Conservation (phyloP, 1,140 invertebrate genomes). For the Lasioglossum albipes region DNA sequence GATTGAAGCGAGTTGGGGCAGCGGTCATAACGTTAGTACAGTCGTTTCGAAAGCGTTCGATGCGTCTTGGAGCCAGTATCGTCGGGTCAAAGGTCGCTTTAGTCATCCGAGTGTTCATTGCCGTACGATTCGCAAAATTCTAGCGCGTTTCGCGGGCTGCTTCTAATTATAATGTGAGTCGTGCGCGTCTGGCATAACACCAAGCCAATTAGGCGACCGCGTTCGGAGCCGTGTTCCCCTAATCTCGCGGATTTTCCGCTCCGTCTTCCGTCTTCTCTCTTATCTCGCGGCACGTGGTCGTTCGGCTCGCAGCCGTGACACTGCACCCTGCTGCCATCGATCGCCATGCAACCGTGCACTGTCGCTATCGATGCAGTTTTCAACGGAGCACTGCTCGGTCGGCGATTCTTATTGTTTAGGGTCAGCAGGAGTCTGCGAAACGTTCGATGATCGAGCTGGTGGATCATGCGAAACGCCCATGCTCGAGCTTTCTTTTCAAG, state of each 20-base stretch:
- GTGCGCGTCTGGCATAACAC: slow-evolving; percentile 67
- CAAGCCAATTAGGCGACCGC: slow-evolving; percentile 54
- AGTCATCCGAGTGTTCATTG: not conserved
- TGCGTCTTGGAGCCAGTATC: not conserved
- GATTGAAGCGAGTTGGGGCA: too few species aligned
- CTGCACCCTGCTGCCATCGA: slow-evolving; percentile 29
- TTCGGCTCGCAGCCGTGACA: slow-evolving; percentile 34
- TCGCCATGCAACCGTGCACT: not conserved
- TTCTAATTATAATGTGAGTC: slow-evolving; percentile 67
- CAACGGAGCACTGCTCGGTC: not conserved
- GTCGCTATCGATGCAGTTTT: not conserved
- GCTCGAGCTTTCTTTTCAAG: too few species aligned
- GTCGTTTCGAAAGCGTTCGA: too few species aligned
- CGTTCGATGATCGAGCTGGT: too few species aligned
- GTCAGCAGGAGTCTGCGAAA: too few species aligned
- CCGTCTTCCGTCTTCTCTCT: not conserved
- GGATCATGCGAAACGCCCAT: too few species aligned
- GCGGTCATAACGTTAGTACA: too few species aligned
- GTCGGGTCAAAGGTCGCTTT: not conserved
- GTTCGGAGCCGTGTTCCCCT: not conserved
- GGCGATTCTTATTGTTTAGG: not conserved
- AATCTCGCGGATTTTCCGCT: slow-evolving; percentile 1
- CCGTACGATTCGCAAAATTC: slow-evolving; percentile 4
- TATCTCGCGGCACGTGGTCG: slow-evolving; percentile 39
- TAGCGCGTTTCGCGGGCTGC: not conserved